A percentile compares a stretch with the other conserved stretches of the same genome.
Evolutionary conservation across 2,797 vertebrate genomes (phyloP).

Genomic region (Heterohyrax brucei): DNA sequence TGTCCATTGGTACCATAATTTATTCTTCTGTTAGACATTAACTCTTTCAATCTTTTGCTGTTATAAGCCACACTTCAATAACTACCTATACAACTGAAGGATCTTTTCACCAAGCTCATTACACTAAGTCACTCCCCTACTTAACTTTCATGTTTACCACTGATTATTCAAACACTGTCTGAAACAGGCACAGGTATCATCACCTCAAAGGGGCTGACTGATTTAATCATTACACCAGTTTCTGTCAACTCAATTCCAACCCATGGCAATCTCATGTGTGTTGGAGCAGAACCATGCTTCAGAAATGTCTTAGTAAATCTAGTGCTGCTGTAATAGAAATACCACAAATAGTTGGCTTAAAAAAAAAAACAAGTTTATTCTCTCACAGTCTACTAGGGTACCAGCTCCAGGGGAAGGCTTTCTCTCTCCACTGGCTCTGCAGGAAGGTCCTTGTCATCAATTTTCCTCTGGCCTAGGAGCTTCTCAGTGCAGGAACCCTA

Average conservation of each 20-base stretch:
- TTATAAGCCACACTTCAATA: conserved; percentile 24
- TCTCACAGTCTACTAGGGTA: too few relatives aligned
- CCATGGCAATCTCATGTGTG: not conserved
- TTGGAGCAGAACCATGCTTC: not conserved
- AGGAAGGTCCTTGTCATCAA: too few relatives aligned
- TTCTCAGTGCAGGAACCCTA: too few relatives aligned
- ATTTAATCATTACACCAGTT: not conserved
- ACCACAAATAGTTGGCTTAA: too few relatives aligned
- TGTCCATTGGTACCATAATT: not conserved
- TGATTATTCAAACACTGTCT: not conserved
- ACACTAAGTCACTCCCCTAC: not conserved
- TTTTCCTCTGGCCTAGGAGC: too few relatives aligned
- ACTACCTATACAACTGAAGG: not conserved
- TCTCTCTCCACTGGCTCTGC: too few relatives aligned
- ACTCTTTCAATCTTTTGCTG: not conserved
- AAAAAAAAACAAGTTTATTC: too few relatives aligned
- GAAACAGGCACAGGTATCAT: not conserved
- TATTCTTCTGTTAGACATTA: conserved; percentile 15
- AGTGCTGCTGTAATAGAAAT: too few relatives aligned
- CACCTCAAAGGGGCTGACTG: not conserved
- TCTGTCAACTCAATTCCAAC: not conserved
- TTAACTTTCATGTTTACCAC: conserved; percentile 5
- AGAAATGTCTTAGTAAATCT: too few relatives aligned
- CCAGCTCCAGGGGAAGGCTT: too few relatives aligned
- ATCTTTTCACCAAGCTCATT: conserved; percentile 25